Conservation (phyloP, 2,113 vertebrate species). For the Climacteris rufus region DNA sequence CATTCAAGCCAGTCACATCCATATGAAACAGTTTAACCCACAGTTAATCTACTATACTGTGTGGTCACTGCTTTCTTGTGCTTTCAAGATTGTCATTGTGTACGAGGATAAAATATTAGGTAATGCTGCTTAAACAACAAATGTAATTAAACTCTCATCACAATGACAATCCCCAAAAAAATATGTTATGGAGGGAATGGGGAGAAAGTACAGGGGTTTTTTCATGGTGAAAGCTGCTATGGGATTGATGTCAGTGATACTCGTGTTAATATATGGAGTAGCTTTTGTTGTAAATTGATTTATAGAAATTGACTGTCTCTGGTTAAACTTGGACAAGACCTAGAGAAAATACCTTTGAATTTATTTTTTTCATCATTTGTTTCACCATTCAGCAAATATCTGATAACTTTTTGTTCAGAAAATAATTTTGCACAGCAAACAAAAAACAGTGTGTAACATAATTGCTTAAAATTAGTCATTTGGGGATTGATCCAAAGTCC, state of each 20-base stretch:
- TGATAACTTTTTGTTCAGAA: background rate
- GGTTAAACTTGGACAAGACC: background rate
- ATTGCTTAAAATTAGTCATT: background rate
- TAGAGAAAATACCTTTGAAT: background rate
- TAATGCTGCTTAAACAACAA: background rate
- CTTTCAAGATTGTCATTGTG: background rate
- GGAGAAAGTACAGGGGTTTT: background rate
- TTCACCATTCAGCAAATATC: background rate
- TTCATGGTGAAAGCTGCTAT: background rate
- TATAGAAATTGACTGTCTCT: background rate
- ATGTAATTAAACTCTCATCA: background rate
- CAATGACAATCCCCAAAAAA: background rate
- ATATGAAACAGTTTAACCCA: background rate
- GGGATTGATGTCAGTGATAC: background rate
- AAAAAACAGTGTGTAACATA: background rate
- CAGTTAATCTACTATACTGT: background rate
- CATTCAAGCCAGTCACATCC: background rate
- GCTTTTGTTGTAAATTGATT: background rate
- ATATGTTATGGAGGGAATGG: background rate
- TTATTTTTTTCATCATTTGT: background rate
- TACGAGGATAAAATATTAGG: background rate
- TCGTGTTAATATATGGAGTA: background rate
- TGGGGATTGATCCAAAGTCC: background rate
- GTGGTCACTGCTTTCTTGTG: background rate
- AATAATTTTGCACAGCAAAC: background rate